Base-by-base conservation (phyloP, 2,113 vertebrate species). In the Dicaeum eximium region DNA sequence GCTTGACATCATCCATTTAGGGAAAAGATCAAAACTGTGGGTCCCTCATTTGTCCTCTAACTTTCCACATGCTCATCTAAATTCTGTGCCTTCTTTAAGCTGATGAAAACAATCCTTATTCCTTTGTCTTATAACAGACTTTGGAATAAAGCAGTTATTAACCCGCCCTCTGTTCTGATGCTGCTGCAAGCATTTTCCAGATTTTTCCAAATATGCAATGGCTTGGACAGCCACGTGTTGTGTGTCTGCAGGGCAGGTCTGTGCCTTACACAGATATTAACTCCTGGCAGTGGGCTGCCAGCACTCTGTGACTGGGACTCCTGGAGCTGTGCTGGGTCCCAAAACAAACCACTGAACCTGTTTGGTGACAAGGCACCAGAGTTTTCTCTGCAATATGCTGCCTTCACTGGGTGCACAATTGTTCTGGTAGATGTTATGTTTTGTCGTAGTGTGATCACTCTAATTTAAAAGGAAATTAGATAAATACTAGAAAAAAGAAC, bases 291-390 rank as follows among this genome's bases (percentile, higher is more conserved):
- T n/a, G n/a, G n/a, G 20, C 54, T n/a, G 37, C 45, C 51, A 83
- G 33, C 14, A 31, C 18, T 35, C 53, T 8, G 3, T 27, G 28
- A 42, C 50, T 65, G 15, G 9, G 53, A 47, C 54, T 70, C 20
- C 54, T 50, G 53, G 19, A 51, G 47, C 11, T 80, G 3, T 22
- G 18, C 7, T 64, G 53, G 20, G 9, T 42, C 28, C 48, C 70
- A 47, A 71, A 73, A 42, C 37, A 42, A 56, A 57, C 51, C 1
- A 0, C 54, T 45, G 30, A 14, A 13, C 0, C 0, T 18, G 9
- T 73, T 64, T 47, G 40, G 24, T 23, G 37, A 50, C 13, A 13
- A 35, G 53, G 38, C 77, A 77, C 17, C 9, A 1, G 53, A 18
- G 24, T 18, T 74, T 57, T 50, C 47, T 48, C 50, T 71, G 88